Base-by-base conservation (phyloP, 2,797 vertebrate genomes). In the Masticophis lateralis region DNA sequence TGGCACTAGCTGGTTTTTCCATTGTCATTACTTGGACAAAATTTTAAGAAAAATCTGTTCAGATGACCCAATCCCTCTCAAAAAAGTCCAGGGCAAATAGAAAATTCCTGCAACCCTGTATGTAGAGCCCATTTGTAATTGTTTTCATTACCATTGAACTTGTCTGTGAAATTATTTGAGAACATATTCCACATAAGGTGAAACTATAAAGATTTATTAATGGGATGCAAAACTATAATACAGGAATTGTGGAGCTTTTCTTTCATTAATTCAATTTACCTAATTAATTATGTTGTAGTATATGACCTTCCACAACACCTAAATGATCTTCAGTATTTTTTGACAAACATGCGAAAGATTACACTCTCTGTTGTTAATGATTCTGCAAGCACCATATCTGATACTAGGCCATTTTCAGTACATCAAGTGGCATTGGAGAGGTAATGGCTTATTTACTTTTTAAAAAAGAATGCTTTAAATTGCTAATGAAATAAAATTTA, bases 281-380 rank as follows among this genome's bases (percentile, higher is more conserved):
- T 94, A 3, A 27, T 94, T 25, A 37, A 57, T 92, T 94, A 60
- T 92, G 9, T 96, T 95, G 87, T 91, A 99, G 99, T 97, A 0
- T 99, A 96, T 93, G 98, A 99, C 96, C 97, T 99, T 89, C 99
- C 99, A 27, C 98, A 98, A 69, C 97, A 97, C 74, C 98, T 98
- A 87, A 98, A 98, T 92, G 98, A 99, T 95, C 97, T 98, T 90
- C 98, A 98, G 87, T 97, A 99, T 91, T 99, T 99, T 97, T 99
- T 98, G 94, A 97, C 98, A 94, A 98, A 98, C 94, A 98, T 99
- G 98, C 98, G 94, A 83, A 99, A 98, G 94, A 96, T 99, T 92
- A 96, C 98, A 51, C 97, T 99, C 93, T 98, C 98, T 10, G 96
- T 99, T 92, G 92, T 98, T 66, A 98, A 98, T 89, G 97, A 97